Percentiles rank a stretch among this genome's conserved stretches.
phyloP scores from a whole-genome alignment of 2,113 vertebrate species.

The Symphodus melops region DNA sequence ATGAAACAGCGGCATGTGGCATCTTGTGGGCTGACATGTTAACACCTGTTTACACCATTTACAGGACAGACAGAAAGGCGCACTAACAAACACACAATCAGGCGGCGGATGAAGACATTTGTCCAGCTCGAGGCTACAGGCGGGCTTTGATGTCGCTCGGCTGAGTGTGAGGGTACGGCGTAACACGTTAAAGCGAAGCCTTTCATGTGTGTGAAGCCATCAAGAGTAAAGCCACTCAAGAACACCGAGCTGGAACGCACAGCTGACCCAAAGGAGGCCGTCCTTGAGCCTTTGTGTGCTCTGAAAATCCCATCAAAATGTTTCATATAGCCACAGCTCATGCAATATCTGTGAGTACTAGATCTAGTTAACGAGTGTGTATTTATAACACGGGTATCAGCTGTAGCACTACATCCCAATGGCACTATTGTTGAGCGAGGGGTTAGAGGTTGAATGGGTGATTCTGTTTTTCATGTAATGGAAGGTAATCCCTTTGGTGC shows the following conservation, averaged over 20 bases:
- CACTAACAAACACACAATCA: slow-evolving; percentile 30
- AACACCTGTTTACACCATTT: slow-evolving; percentile 80
- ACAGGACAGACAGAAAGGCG: slow-evolving; percentile 42
- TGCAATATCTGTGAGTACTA: background rate
- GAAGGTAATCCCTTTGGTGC: slow-evolving; percentile 65
- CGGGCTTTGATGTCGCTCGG: slow-evolving; percentile 54
- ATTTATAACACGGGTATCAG: slow-evolving; percentile 45
- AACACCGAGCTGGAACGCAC: slow-evolving; percentile 39
- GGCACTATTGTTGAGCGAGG: slow-evolving; percentile 51
- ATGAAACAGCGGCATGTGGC: slow-evolving; percentile 75
- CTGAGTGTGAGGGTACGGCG: slow-evolving; percentile 16
- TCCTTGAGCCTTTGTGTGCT: slow-evolving; percentile 32
- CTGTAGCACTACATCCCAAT: slow-evolving; percentile 19
- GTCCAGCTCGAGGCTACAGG: slow-evolving; percentile 23
- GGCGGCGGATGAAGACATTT: slow-evolving; percentile 54
- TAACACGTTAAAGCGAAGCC: slow-evolving; percentile 58
- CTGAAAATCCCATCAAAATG: slow-evolving; percentile 16
- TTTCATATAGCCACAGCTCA: background rate
- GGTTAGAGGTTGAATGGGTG: slow-evolving; percentile 45
- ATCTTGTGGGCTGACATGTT: slow-evolving; percentile 74
- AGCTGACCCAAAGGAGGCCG: slow-evolving; percentile 50
- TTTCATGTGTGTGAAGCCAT: slow-evolving; percentile 62
- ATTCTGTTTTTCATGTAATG: slow-evolving; percentile 62
- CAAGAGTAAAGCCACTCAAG: slow-evolving; percentile 41
- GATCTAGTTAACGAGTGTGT: slow-evolving; percentile 29